These are phyloP conservation scores for Erebia aethiops DNA, from an alignment of 2,888 invertebrate genomes.

Conservation along the genomic window DNA sequence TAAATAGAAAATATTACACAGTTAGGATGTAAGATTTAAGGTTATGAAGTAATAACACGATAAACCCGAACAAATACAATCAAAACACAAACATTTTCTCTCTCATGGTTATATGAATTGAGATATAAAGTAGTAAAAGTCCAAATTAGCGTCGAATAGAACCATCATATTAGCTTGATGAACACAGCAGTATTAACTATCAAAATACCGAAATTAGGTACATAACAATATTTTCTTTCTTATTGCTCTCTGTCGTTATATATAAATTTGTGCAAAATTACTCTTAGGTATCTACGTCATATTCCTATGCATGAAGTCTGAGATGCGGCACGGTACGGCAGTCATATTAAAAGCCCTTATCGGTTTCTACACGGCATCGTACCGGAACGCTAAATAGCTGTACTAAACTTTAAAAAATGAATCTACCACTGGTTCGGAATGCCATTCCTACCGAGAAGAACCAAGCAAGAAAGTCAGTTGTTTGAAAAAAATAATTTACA, in stretches of 20 bases:
- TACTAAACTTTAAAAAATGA: too few relatives aligned
- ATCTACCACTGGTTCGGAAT: too few relatives aligned
- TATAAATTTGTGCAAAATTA: background rate
- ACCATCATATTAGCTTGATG: constrained; percentile 1
- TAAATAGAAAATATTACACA: background rate
- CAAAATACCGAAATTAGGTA: background rate
- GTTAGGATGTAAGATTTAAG: background rate
- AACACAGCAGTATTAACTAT: background rate
- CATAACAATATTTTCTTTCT: too few relatives aligned
- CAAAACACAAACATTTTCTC: background rate
- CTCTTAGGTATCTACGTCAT: too few relatives aligned
- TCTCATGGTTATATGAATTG: constrained; percentile 1
- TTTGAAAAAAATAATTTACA: too few relatives aligned
- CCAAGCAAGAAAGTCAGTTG: too few relatives aligned
- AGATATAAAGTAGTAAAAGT: background rate
- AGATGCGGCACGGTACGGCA: too few relatives aligned
- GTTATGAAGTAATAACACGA: background rate
- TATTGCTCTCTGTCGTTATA: background rate
- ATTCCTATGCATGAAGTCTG: too few relatives aligned
- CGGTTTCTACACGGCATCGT: too few relatives aligned
- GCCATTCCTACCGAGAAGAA: too few relatives aligned
- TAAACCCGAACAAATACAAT: constrained; percentile 1
- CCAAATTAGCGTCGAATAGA: background rate
- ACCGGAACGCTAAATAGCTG: too few relatives aligned
- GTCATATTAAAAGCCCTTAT: too few relatives aligned